A percentile compares a stretch with the other conserved stretches of the same genome.
These are phyloP conservation scores for Phalacrocorax brasilianus DNA, from an alignment of 2,113 vertebrate species.

Conservation along the genomic window DNA sequence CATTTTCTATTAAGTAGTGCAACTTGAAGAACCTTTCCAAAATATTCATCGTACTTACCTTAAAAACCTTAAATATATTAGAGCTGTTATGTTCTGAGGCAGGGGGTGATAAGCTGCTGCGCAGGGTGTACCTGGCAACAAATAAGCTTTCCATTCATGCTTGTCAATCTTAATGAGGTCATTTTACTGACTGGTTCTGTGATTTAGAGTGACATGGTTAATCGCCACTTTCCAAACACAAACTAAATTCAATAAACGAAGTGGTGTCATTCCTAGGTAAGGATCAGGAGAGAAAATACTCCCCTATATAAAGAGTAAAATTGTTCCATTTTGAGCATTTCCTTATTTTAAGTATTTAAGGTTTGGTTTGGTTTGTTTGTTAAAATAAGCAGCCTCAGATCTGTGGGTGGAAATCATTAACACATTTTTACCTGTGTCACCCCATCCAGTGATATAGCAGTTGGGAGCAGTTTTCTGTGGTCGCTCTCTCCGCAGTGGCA, in stretches of 20 bases:
- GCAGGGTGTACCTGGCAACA: background rate
- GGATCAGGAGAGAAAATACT: background rate
- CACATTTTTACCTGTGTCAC: slow-evolving; percentile 88
- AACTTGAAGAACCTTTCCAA: background rate
- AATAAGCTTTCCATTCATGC: background rate
- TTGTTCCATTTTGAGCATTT: background rate
- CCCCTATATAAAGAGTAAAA: background rate
- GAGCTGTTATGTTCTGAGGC: background rate
- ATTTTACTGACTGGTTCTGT: background rate
- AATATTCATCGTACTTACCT: background rate
- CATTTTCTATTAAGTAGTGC: background rate
- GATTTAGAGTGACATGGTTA: background rate
- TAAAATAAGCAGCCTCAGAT: background rate
- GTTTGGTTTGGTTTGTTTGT: background rate
- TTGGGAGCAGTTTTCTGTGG: slow-evolving; percentile 85
- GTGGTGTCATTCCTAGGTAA: background rate
- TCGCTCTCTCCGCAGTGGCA: slow-evolving; percentile 84
- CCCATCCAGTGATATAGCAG: slow-evolving; percentile 96
- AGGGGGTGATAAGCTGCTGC: background rate
- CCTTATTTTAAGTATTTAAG: background rate
- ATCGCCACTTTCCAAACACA: background rate
- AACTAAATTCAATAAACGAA: background rate
- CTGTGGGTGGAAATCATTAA: background rate
- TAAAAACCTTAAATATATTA: background rate
- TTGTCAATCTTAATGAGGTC: background rate